Conservation (phyloP, 64 coral and sea anemone species). For the Actinia equina region DNA sequence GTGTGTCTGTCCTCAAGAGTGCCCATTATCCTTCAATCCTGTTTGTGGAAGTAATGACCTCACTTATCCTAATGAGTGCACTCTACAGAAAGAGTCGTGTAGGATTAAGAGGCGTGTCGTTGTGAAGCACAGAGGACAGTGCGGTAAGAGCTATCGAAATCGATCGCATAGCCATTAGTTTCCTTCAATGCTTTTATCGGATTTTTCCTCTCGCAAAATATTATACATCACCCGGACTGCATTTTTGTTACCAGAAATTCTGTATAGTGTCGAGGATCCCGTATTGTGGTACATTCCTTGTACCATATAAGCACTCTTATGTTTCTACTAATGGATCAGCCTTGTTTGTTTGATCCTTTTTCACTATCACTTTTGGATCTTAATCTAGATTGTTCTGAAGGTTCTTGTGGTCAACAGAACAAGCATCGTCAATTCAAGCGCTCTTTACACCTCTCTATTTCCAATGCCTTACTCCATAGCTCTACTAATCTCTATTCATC, state of each 20-base stretch:
- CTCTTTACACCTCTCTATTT: neutral
- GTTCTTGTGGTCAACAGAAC: neutral
- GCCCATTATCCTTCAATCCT: constrained; percentile 70
- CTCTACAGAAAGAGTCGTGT: constrained; percentile 66
- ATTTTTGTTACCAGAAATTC: too few species aligned
- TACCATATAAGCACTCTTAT: too few species aligned
- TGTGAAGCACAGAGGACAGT: constrained; percentile 47
- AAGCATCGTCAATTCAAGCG: neutral
- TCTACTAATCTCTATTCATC: neutral
- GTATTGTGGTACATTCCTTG: too few species aligned
- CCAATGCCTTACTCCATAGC: neutral
- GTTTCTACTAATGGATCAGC: neutral
- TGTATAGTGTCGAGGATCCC: too few species aligned
- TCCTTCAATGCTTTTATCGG: neutral
- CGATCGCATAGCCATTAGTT: neutral
- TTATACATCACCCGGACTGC: too few species aligned
- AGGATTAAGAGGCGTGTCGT: constrained; percentile 61
- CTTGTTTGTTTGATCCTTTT: neutral
- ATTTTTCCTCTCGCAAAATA: neutral
- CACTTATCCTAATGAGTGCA: constrained; percentile 81
- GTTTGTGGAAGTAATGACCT: constrained; percentile 77
- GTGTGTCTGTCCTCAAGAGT: constrained; percentile 80
- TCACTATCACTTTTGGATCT: neutral
- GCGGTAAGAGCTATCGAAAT: constrained; percentile 33
- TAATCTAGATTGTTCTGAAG: neutral